Evolutionary conservation across 2,113 vertebrate genomes (phyloP), one percentile per base, ranked within the genome.

Genomic region (Gorsachius goisagi): DNA sequence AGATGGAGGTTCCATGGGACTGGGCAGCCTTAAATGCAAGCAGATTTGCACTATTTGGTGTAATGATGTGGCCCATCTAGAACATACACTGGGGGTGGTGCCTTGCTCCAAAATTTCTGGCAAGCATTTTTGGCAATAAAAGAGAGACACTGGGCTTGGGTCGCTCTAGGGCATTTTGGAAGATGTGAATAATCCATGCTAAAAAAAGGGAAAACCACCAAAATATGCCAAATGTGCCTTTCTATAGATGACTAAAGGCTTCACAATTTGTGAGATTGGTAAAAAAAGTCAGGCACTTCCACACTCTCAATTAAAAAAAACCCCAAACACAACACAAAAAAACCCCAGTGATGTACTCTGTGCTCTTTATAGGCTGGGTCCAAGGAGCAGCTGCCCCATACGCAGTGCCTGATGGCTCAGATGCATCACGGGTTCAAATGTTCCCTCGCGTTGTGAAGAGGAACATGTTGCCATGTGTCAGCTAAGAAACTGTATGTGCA

Each of bases 401-500:
- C 2, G 2, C 41, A 20, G 49, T 0, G 2, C 52, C 76, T 35
- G n/a, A 39, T 28, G 55, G 28, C 77, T 84, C 60, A 39, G 27
- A 7, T 22, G 53, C 22, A n/a, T 41, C 3, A 6, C 3, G 35
- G 39, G 28, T 76, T 72, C 56, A 33, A 39, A 69, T 0, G 18
- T 20, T 91, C 35, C 73, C 17, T 56, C 0, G 0, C 0, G 1
- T 21, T 53, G 8, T 15, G 9, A 76, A 45, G 44, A 72, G 7
- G 33, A 79, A 7, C 16, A 35, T 68, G 24, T 18, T 68, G 44
- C 71, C 33, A 6, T 0, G 37, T 50, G 67, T 16, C 53, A 79
- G 53, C 49, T 64, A 21, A 75, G 67, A 69, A 88, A 9, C n/a
- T 18, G 23, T 13, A 4, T 0, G 18, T n/a, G 26, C 49, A 15